phyloP scores from a whole-genome alignment of 1,140 invertebrate genomes.

The Drosophila busckii region DNA sequence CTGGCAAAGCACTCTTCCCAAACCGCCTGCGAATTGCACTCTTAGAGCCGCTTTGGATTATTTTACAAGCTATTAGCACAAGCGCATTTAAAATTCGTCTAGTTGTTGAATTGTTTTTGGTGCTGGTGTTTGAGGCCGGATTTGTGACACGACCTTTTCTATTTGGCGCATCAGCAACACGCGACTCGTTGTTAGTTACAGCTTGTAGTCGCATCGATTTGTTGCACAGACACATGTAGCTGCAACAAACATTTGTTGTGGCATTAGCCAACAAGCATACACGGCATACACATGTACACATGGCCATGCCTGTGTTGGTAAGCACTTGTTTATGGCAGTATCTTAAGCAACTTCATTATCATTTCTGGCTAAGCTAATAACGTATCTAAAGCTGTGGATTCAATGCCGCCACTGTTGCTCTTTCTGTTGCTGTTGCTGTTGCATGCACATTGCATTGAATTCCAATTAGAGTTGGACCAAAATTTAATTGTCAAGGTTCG shows the following conservation, averaged over 20 bases:
- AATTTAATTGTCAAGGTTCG: slow-evolving; percentile 75
- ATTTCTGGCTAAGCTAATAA: slow-evolving; percentile 18
- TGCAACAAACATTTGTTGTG: slow-evolving; percentile 62
- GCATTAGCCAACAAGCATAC: slow-evolving; percentile 55
- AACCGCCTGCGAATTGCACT: too few relatives aligned
- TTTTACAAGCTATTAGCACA: too few relatives aligned
- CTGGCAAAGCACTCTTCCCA: too few relatives aligned
- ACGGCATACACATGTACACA: background rate
- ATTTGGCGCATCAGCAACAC: slow-evolving; percentile 69
- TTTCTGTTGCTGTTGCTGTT: slow-evolving; percentile 50
- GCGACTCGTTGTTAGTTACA: slow-evolving; percentile 41
- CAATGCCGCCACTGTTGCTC: too few relatives aligned
- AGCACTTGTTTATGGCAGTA: slow-evolving; percentile 17
- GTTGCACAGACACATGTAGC: slow-evolving; percentile 65
- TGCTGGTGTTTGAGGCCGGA: slow-evolving; percentile 37
- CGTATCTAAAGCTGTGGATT: slow-evolving; percentile 7
- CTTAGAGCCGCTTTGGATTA: too few relatives aligned
- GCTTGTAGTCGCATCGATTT: slow-evolving; percentile 45
- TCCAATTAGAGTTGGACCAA: slow-evolving; percentile 73
- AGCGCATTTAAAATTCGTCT: too few relatives aligned
- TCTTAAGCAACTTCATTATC: slow-evolving; percentile 57
- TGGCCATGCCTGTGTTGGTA: background rate
- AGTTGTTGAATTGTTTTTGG: slow-evolving; percentile 4
- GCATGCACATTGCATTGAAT: slow-evolving; percentile 75
- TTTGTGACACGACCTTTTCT: slow-evolving; percentile 71